Evolutionary conservation across 2,888 invertebrate species (phyloP).

Genomic region (Encarsia formosa): DNA sequence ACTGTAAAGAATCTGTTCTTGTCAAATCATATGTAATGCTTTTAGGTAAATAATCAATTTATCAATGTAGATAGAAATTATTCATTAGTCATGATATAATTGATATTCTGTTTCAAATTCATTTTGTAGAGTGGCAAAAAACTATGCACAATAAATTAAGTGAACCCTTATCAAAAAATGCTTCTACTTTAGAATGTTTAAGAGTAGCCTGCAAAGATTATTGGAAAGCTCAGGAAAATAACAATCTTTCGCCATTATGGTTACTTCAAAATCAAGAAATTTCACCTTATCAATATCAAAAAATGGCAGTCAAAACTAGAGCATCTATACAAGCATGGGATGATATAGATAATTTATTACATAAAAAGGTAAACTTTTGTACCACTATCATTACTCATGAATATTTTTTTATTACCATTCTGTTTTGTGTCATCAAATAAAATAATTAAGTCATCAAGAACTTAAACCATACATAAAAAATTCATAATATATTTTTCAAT

Average conservation of each 20-base stretch:
- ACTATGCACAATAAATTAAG: conserved; percentile 50
- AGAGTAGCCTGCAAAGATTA: conserved; percentile 55
- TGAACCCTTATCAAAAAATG: conserved; percentile 38
- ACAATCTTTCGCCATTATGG: conserved; percentile 56
- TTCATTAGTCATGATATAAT: background rate
- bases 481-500: too few relatives aligned
- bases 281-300: conserved; percentile 63
- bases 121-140: conserved; percentile 59
- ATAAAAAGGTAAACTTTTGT: conserved; percentile 56
- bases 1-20: conserved; percentile 46
- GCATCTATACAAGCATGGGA: conserved; percentile 61
- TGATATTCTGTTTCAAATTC: conserved; percentile 2
- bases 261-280: conserved; percentile 56
- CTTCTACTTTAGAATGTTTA: conserved; percentile 55
- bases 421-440: too few relatives aligned
- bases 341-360: conserved; percentile 59
- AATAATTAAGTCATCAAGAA: too few relatives aligned
- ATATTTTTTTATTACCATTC: too few relatives aligned
- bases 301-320: conserved; percentile 64
- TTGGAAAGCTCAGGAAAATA: conserved; percentile 57
- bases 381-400: too few relatives aligned
- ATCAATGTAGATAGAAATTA: background rate
- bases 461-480: too few relatives aligned
- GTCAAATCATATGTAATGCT: conserved; percentile 46
- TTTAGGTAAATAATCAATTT: conserved; percentile 38